phyloP scores from a whole-genome alignment of 2,797 vertebrate species.

The Phoebastria nigripes region DNA sequence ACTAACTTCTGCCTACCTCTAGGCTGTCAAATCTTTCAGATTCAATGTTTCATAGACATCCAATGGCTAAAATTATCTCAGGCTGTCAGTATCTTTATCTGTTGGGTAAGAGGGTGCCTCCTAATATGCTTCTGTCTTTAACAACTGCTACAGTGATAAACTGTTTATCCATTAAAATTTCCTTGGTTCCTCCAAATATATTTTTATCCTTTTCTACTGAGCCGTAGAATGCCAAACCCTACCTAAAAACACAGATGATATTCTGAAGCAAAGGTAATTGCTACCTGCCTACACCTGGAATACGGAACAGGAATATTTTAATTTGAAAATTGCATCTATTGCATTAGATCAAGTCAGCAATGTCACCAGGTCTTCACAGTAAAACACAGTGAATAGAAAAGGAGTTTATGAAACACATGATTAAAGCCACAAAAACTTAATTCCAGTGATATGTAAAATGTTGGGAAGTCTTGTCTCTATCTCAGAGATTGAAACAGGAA shows the following conservation, averaged over 20 bases:
- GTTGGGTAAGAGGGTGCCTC: neutral
- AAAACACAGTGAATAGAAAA: neutral
- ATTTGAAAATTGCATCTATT: neutral
- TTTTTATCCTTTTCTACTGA: neutral
- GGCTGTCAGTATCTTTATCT: neutral
- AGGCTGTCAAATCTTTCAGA: neutral
- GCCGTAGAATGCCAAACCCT: neutral
- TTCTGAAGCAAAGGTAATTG: neutral
- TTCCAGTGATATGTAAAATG: neutral
- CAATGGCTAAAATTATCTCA: neutral
- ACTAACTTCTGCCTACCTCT: neutral
- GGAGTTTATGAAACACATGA: neutral
- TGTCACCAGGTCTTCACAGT: neutral
- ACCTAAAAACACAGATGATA: neutral
- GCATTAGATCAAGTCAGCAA: neutral
- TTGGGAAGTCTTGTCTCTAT: neutral
- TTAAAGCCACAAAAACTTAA: neutral
- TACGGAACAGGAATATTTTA: neutral
- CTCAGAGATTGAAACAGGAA: neutral
- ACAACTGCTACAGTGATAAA: neutral
- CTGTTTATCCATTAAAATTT: neutral
- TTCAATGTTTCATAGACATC: neutral
- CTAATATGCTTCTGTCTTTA: neutral
- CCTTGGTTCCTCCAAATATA: neutral
- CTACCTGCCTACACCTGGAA: neutral